Evolutionary conservation across 2,113 vertebrate genomes (phyloP).

Genomic region (Lathamus discolor): DNA sequence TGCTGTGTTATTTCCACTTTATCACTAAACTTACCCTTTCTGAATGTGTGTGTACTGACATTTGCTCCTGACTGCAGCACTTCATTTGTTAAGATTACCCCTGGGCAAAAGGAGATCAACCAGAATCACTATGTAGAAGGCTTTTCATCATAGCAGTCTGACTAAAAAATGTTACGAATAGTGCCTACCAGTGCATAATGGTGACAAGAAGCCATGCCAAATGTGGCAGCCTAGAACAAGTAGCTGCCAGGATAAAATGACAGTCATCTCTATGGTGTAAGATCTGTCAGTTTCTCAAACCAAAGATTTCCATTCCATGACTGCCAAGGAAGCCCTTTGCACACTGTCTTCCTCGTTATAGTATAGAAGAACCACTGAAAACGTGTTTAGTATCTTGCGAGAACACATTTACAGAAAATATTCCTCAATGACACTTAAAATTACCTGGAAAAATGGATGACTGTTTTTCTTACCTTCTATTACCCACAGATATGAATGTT

Average conservation of each 20-base stretch:
- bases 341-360: background rate
- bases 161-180: background rate
- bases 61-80: background rate
- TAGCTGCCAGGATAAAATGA: slow-evolving; percentile 16
- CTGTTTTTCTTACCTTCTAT: background rate
- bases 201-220: slow-evolving; percentile 9
- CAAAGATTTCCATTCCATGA: background rate
- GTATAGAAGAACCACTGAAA: background rate
- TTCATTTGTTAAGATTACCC: background rate
- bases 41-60: background rate
- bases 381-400: background rate
- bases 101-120: slow-evolving; percentile 20
- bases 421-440: background rate
- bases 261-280: background rate
- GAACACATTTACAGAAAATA: background rate
- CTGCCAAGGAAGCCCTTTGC: slow-evolving; percentile 15
- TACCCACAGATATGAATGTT: background rate
- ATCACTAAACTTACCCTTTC: background rate
- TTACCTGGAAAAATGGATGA: background rate
- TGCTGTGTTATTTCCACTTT: background rate
- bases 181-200: background rate
- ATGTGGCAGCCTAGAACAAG: background rate
- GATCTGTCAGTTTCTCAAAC: slow-evolving; percentile 24
- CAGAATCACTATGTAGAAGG: background rate
- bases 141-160: background rate